These are phyloP conservation scores for Coendou prehensilis DNA, from an alignment of 2,797 vertebrate species.

Conservation along the genomic window DNA sequence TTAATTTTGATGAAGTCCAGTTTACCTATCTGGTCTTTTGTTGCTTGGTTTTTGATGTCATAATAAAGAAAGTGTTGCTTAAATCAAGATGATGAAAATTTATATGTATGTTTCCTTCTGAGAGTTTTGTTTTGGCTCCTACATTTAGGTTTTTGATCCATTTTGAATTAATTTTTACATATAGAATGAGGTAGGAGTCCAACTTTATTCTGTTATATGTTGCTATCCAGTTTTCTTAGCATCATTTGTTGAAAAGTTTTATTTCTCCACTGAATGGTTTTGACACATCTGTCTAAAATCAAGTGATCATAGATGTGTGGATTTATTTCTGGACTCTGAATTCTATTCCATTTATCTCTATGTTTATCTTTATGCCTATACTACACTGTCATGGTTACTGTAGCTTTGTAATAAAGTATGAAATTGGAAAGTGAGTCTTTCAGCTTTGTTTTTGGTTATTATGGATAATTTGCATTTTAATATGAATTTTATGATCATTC, in stretches of 20 bases:
- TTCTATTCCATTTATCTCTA: neutral
- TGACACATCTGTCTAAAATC: neutral
- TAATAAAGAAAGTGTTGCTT: neutral
- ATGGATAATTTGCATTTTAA: neutral
- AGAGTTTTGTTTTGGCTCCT: conserved; percentile 19
- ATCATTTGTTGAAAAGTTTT: conserved; percentile 33
- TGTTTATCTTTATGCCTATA: neutral
- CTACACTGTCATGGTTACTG: neutral
- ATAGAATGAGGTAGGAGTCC: neutral
- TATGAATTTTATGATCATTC: neutral
- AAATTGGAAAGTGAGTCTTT: neutral
- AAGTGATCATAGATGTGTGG: neutral
- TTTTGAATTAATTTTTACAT: conserved; percentile 34
- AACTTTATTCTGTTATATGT: neutral
- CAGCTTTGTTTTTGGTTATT: neutral
- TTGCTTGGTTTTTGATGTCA: neutral
- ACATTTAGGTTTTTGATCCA: neutral
- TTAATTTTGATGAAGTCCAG: neutral
- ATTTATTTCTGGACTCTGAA: neutral
- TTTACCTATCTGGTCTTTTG: neutral
- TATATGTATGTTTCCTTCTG: neutral
- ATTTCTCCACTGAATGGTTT: neutral
- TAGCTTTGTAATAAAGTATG: neutral
- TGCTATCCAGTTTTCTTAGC: neutral
- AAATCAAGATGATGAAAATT: neutral